phyloP scores from a whole-genome alignment of 2,888 invertebrate genomes.

The Meta bourneti region DNA sequence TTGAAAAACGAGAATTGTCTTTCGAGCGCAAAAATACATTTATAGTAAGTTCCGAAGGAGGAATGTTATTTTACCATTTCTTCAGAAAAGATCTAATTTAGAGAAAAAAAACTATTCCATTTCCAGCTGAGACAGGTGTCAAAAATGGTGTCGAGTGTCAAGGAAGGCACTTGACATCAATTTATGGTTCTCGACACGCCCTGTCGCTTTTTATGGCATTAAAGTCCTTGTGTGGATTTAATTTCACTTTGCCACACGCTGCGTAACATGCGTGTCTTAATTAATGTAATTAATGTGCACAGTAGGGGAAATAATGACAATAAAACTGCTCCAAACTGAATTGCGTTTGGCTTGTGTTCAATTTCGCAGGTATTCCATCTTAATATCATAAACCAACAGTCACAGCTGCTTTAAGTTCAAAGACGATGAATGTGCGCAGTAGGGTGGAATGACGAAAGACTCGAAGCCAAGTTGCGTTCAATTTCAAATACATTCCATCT shows the following conservation, averaged over 20 bases:
- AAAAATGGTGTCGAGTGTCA: constrained; percentile 60
- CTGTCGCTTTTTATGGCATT: constrained; percentile 57
- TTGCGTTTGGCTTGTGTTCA: too few species aligned
- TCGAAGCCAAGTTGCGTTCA: too few species aligned
- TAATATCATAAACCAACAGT: too few species aligned
- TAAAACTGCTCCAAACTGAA: too few species aligned
- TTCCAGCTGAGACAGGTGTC: constrained; percentile 36
- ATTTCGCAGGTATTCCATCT: too few species aligned
- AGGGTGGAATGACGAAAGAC: too few species aligned
- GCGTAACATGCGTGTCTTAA: constrained; percentile 40
- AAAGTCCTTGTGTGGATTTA: constrained; percentile 44
- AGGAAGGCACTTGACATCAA: constrained; percentile 61
- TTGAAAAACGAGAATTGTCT: not conserved
- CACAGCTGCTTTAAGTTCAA: too few species aligned
- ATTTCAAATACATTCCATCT: too few species aligned
- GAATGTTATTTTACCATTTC: constrained; percentile 15
- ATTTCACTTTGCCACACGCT: constrained; percentile 48
- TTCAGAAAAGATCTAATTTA: constrained; percentile 31
- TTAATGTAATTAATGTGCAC: constrained; percentile 35
- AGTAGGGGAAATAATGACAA: not conserved
- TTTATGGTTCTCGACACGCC: constrained; percentile 61
- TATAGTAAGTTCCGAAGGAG: not conserved
- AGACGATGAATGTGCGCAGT: too few species aligned
- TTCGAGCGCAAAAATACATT: not conserved
- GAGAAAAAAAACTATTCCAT: constrained; percentile 20